Evolutionary conservation across 1,140 invertebrate species (phyloP).

Genomic region (Drosophila melanica): DNA sequence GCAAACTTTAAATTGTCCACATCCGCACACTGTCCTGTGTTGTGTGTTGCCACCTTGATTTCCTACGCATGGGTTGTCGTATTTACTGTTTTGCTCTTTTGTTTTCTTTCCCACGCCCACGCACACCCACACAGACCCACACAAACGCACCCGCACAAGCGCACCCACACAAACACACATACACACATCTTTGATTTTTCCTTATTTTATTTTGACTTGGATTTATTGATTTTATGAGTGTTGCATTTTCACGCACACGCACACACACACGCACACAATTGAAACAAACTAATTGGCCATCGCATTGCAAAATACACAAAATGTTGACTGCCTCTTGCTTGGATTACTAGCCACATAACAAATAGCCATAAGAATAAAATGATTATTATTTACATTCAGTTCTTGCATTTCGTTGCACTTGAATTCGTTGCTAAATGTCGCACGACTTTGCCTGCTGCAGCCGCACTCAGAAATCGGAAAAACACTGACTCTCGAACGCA

Average conservation of each 20-base stretch:
- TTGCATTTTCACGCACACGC: slow-evolving; percentile 65
- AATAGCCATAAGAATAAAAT: slow-evolving; percentile 23
- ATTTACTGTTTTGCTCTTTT: slow-evolving; percentile 47
- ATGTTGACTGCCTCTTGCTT: slow-evolving; percentile 9
- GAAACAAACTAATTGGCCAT: slow-evolving; percentile 21
- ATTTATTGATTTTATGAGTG: slow-evolving; percentile 80
- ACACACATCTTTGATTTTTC: slow-evolving; percentile 66
- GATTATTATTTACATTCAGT: slow-evolving; percentile 61
- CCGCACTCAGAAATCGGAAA: slow-evolving; percentile 67
- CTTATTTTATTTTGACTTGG: slow-evolving; percentile 76
- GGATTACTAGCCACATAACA: background rate
- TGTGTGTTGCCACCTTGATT: slow-evolving; percentile 30
- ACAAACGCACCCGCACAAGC: slow-evolving; percentile 2
- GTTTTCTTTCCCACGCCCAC: slow-evolving; percentile 50
- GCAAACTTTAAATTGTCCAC: slow-evolving; percentile 57
- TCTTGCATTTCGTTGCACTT: slow-evolving; percentile 69
- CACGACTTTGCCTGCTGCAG: slow-evolving; percentile 67
- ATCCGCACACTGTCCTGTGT: slow-evolving; percentile 42
- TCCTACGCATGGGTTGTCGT: slow-evolving; percentile 20
- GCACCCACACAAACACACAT: background rate
- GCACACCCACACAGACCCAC: slow-evolving; percentile 18
- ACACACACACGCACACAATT: slow-evolving; percentile 23
- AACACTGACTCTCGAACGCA: slow-evolving; percentile 50
- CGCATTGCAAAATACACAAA: slow-evolving; percentile 19
- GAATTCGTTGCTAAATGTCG: slow-evolving; percentile 47